Percentiles rank a stretch among this genome's conserved stretches.
Conservation (phyloP, 2,113 vertebrate genomes). For the Melanostigma gelatinosum region DNA sequence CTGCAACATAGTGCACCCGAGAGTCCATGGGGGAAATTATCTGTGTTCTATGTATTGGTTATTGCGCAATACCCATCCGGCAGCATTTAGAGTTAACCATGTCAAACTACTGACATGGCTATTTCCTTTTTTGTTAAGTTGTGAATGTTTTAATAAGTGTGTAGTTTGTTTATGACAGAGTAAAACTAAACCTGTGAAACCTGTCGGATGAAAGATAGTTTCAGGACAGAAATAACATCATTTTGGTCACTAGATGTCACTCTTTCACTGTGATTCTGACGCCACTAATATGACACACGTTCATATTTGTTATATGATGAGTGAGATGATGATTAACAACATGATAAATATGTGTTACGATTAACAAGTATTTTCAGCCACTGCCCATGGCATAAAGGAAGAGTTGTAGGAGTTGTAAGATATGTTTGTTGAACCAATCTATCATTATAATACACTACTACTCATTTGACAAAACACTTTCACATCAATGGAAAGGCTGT, state of each 20-base stretch:
- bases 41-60: background rate
- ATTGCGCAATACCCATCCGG: background rate
- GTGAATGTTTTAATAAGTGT: background rate
- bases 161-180: background rate
- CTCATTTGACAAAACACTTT: background rate
- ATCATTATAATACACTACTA: background rate
- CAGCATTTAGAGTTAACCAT: background rate
- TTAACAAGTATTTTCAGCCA: background rate
- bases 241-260: conserved; percentile 66
- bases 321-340: background rate
- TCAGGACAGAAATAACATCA: background rate
- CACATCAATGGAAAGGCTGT: background rate
- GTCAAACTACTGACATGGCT: too few species aligned
- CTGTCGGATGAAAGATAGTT: background rate
- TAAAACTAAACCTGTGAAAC: background rate
- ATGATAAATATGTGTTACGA: background rate
- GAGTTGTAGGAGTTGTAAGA: background rate
- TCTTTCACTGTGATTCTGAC: conserved; percentile 8
- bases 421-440: background rate
- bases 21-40: background rate
- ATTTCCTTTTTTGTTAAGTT: background rate
- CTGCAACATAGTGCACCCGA: too few species aligned
- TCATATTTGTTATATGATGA: background rate
- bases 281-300: background rate
- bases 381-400: background rate